Percentiles rank a stretch among this genome's conserved stretches.
These are phyloP conservation scores for Galaxea fascicularis DNA, from an alignment of 92 coral and sea anemone genomes.

Conservation along the genomic window DNA sequence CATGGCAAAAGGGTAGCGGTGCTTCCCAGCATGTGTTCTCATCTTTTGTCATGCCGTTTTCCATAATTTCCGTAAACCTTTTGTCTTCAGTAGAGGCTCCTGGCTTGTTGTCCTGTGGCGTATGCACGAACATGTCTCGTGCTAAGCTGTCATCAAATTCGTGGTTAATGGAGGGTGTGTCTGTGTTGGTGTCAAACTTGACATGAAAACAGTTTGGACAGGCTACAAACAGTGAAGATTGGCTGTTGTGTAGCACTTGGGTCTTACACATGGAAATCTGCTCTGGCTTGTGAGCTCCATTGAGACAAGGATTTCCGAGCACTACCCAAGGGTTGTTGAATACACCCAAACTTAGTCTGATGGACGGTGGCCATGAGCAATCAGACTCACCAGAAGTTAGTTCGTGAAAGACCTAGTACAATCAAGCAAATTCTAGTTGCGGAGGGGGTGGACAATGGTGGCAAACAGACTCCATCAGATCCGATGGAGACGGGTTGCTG, in stretches of 20 bases:
- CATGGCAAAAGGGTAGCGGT: constrained; percentile 53
- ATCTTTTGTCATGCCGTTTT: constrained; percentile 41
- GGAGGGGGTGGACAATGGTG: no score
- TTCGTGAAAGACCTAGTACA: no score
- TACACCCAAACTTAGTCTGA: no score
- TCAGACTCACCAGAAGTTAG: no score
- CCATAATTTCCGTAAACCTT: constrained; percentile 47
- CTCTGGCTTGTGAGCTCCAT: constrained; percentile 52
- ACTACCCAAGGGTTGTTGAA: no score
- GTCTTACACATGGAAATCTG: constrained; percentile 43
- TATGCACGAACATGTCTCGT: constrained; percentile 10
- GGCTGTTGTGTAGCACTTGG: constrained; percentile 60
- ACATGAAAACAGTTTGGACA: constrained; percentile 51
- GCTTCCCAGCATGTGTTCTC: constrained; percentile 51
- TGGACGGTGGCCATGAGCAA: no score
- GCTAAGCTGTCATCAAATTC: constrained; percentile 30
- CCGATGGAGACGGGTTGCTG: no score
- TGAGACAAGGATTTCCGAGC: constrained; percentile 60
- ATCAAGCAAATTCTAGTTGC: no score
- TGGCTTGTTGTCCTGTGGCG: constrained; percentile 29
- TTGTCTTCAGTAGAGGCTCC: constrained; percentile 39
- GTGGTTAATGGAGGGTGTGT: neutral
- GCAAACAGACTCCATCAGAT: no score
- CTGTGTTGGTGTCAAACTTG: neutral
- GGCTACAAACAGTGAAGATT: constrained; percentile 54